Percentiles rank a stretch among this genome's conserved stretches.
Conservation (phyloP, 1,140 invertebrate genomes). For the Drosophila sucinea region DNA sequence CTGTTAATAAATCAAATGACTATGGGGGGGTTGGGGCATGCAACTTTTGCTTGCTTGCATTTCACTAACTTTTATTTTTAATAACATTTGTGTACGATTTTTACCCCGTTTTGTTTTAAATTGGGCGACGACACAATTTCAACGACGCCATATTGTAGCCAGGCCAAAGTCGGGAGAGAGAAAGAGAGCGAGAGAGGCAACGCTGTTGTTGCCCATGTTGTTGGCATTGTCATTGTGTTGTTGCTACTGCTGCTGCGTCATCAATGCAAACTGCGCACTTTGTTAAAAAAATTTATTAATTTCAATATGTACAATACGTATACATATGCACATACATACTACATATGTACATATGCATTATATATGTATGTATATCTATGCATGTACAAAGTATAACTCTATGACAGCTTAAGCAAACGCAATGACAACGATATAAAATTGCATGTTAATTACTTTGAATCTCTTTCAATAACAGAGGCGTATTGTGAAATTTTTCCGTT, state of each 20-base stretch:
- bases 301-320: slow-evolving; percentile 36
- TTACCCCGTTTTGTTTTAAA: slow-evolving; percentile 49
- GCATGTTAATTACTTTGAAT: slow-evolving; percentile 40
- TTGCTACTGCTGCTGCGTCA: slow-evolving; percentile 67
- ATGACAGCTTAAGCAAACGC: slow-evolving; percentile 17
- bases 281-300: slow-evolving; percentile 57
- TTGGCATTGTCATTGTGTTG: slow-evolving; percentile 58
- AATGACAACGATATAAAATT: slow-evolving; percentile 17
- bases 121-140: slow-evolving; percentile 70
- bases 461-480: slow-evolving; percentile 33
- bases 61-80: slow-evolving; percentile 39
- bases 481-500: slow-evolving; percentile 48
- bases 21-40: slow-evolving; percentile 1
- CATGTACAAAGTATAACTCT: background rate
- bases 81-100: slow-evolving; percentile 39
- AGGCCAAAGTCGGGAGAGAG: slow-evolving; percentile 23
- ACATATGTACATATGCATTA: background rate
- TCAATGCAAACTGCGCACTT: slow-evolving; percentile 79
- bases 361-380: slow-evolving; percentile 5
- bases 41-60: slow-evolving; percentile 30
- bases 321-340: background rate
- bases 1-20: slow-evolving; percentile 21
- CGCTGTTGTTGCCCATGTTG: slow-evolving; percentile 51
- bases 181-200: slow-evolving; percentile 20
- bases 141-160: slow-evolving; percentile 74